phyloP scores from a whole-genome alignment of 2,888 invertebrate genomes.

The Julus scanicus region DNA sequence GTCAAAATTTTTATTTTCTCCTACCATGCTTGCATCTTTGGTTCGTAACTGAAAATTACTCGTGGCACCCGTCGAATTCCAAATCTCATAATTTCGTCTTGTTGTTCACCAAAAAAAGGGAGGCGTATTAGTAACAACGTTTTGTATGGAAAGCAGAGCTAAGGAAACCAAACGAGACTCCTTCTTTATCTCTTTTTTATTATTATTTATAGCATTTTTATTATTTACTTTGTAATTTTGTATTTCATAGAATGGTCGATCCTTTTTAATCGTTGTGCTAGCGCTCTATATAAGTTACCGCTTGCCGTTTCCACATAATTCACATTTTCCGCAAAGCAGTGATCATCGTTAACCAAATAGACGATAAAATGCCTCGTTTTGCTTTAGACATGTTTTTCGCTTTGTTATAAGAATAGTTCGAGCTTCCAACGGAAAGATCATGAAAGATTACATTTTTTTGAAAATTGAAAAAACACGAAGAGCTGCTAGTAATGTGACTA shows the following conservation, averaged over 20 bases:
- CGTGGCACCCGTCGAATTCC: not conserved
- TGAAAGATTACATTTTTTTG: too few relatives aligned
- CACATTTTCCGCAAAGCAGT: too few relatives aligned
- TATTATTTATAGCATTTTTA: not conserved
- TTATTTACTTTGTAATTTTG: not conserved
- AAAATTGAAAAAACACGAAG: too few relatives aligned
- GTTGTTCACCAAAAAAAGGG: not conserved
- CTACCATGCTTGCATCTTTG: not conserved
- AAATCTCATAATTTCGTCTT: not conserved
- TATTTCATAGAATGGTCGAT: not conserved
- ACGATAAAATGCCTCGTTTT: not conserved
- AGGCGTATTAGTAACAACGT: not conserved
- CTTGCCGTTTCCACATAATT: not conserved
- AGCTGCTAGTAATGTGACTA: too few relatives aligned
- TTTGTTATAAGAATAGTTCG: not conserved
- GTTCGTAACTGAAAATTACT: not conserved
- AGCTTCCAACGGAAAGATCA: conserved; percentile 25
- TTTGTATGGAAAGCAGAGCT: not conserved
- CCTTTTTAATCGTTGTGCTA: not conserved
- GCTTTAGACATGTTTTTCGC: not conserved
- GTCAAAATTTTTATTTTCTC: not conserved
- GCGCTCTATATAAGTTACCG: not conserved
- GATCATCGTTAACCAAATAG: not conserved
- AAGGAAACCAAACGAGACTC: not conserved
- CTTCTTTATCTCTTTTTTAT: not conserved